These are phyloP conservation scores for Harlomillsia oculata DNA, from an alignment of 1,140 invertebrate genomes.

Conservation along the genomic window DNA sequence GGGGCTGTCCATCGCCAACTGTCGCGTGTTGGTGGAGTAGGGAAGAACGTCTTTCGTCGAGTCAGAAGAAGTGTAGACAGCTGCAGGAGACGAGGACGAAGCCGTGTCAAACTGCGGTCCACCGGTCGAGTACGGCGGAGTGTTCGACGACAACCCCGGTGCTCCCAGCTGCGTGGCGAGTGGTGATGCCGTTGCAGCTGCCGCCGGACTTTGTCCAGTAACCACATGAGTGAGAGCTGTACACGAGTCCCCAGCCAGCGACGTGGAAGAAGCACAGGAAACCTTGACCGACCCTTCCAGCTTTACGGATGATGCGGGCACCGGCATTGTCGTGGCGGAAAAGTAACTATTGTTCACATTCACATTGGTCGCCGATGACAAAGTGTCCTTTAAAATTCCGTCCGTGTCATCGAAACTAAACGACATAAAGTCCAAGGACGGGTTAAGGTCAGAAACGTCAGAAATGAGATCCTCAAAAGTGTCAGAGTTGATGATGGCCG, in stretches of 20 bases:
- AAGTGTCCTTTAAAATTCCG: too few species aligned
- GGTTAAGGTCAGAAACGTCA: slow-evolving; percentile 69
- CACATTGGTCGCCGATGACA: too few species aligned
- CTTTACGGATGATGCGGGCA: too few species aligned
- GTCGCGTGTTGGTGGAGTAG: slow-evolving; percentile 33
- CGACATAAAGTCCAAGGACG: slow-evolving; percentile 63
- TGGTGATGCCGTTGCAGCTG: slow-evolving; percentile 34
- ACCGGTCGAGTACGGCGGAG: slow-evolving; percentile 27
- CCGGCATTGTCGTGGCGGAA: too few species aligned
- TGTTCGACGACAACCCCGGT: slow-evolving; percentile 27
- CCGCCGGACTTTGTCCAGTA: slow-evolving; percentile 34
- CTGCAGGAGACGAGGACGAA: slow-evolving; percentile 6
- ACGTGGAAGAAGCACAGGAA: slow-evolving; percentile 44
- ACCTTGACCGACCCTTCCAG: not conserved
- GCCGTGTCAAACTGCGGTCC: slow-evolving; percentile 16
- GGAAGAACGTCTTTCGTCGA: slow-evolving; percentile 30
- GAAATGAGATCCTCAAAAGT: slow-evolving; percentile 79
- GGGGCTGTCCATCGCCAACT: slow-evolving; percentile 40
- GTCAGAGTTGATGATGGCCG: slow-evolving; percentile 66
- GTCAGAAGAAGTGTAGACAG: slow-evolving; percentile 9
- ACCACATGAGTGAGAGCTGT: too few species aligned
- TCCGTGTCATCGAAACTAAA: slow-evolving; percentile 59
- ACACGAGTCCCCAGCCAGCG: slow-evolving; percentile 12
- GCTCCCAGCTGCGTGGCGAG: slow-evolving; percentile 35
- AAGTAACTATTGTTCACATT: too few species aligned